These are phyloP conservation scores for Lagopus muta DNA, from an alignment of 2,113 vertebrate genomes.

Conservation along the genomic window DNA sequence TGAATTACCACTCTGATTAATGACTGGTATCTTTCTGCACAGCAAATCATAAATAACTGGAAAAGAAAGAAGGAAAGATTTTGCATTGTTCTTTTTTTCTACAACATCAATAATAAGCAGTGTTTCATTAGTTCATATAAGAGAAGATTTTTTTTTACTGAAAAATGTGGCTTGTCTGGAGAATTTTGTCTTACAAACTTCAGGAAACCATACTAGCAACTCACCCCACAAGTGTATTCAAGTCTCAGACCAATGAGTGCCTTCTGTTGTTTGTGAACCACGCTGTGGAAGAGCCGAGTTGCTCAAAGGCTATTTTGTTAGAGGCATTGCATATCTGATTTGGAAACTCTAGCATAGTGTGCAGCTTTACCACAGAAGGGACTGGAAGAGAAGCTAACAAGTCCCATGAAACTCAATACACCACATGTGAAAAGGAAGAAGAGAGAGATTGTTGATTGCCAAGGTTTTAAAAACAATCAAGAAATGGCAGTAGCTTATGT, in stretches of 20 bases:
- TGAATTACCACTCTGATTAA: neutral
- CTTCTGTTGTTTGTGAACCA: neutral
- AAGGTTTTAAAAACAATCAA: neutral
- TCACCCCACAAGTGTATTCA: neutral
- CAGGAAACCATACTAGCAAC: neutral
- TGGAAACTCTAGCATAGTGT: accelerated
- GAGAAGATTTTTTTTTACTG: neutral
- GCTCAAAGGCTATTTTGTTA: neutral
- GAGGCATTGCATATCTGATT: neutral
- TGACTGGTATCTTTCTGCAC: neutral
- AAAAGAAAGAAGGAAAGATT: neutral
- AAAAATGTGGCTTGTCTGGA: neutral
- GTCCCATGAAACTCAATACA: neutral
- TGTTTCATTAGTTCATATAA: neutral
- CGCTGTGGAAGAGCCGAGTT: neutral
- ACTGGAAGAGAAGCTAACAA: neutral
- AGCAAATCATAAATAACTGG: neutral
- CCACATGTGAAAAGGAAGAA: neutral
- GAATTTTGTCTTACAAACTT: neutral
- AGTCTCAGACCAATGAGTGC: neutral
- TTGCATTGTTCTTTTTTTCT: neutral
- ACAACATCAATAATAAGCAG: neutral
- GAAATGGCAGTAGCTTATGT: neutral
- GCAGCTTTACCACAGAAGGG: neutral
- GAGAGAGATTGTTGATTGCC: neutral